Percentiles rank a stretch among this genome's conserved stretches.
Evolutionary conservation across 2,888 invertebrate genomes (phyloP).

Genomic region (Ganaspis brasiliensis): DNA sequence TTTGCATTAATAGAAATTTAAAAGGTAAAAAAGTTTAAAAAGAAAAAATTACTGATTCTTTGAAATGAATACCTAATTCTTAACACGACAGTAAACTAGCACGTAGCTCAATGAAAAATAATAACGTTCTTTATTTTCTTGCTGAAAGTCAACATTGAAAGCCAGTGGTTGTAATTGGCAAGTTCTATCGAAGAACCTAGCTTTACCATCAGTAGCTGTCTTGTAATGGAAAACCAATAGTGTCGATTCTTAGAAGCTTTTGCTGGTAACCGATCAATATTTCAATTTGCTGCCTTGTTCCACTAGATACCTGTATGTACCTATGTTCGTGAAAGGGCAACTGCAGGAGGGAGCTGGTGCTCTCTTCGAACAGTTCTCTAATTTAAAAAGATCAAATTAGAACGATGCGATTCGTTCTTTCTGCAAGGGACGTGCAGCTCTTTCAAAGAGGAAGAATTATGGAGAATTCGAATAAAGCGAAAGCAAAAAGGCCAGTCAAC

Average conservation of each 20-base stretch:
- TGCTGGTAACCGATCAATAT: conserved; percentile 54
- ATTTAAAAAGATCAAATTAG: conserved; percentile 63
- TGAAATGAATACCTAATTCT: background rate
- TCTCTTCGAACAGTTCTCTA: conserved; percentile 52
- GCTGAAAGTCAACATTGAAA: conserved; percentile 18
- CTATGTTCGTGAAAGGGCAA: conserved; percentile 40
- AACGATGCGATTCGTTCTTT: conserved; percentile 49
- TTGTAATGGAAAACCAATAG: conserved; percentile 53
- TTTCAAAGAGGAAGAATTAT: conserved; percentile 50
- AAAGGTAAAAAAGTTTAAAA: no score
- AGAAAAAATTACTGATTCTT: no score
- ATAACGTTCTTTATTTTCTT: background rate
- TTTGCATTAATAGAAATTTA: no score
- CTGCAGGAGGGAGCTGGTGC: conserved; percentile 32
- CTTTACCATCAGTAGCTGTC: conserved; percentile 39
- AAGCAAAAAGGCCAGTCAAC: conserved; percentile 41
- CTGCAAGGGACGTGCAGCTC: conserved; percentile 42
- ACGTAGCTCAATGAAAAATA: background rate
- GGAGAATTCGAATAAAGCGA: conserved; percentile 37
- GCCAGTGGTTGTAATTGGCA: conserved; percentile 14
- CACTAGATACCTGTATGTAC: conserved; percentile 36
- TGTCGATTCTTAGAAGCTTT: conserved; percentile 53
- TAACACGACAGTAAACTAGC: no score
- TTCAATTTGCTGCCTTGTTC: conserved; percentile 51
- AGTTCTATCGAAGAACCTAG: conserved; percentile 2